These are phyloP conservation scores for Athalia circularis DNA, from an alignment of 2,888 invertebrate genomes.

Conservation along the genomic window DNA sequence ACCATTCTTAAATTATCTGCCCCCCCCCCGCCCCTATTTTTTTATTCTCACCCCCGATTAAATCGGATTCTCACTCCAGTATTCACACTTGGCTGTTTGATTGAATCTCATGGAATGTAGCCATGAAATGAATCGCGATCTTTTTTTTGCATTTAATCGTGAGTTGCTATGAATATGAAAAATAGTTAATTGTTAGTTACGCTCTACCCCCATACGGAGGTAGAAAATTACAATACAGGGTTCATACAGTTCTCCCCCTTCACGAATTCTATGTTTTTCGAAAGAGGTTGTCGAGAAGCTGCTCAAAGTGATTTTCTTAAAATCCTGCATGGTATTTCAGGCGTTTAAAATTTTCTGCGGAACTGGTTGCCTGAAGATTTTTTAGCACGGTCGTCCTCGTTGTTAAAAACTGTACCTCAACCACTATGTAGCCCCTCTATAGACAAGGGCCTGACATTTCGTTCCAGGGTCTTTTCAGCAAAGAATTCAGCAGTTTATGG, in stretches of 20 bases:
- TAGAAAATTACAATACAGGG: too few relatives aligned
- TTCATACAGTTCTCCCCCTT: too few relatives aligned
- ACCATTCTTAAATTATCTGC: neutral
- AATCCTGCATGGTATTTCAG: neutral
- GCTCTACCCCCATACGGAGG: too few relatives aligned
- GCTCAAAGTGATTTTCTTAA: conserved; percentile 1
- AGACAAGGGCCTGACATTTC: conserved; percentile 14
- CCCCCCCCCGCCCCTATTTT: too few relatives aligned
- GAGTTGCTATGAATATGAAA: too few relatives aligned
- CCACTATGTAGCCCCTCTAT: neutral
- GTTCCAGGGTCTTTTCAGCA: conserved; percentile 16
- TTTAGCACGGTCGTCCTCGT: neutral
- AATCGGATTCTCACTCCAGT: too few relatives aligned
- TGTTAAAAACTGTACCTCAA: conserved; percentile 28
- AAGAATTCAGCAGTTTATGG: conserved; percentile 35
- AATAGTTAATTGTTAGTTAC: too few relatives aligned
- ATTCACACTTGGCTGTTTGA: too few relatives aligned
- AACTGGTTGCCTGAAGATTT: neutral
- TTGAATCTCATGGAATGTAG: too few relatives aligned
- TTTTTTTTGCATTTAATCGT: too few relatives aligned
- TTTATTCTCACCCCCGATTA: too few relatives aligned
- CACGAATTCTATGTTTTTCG: neutral
- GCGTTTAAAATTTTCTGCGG: conserved; percentile 10
- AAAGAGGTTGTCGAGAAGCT: neutral
- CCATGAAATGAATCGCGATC: too few relatives aligned